These are phyloP conservation scores for Dryoscopus gambensis DNA, from an alignment of 2,113 vertebrate species.

Conservation along the genomic window DNA sequence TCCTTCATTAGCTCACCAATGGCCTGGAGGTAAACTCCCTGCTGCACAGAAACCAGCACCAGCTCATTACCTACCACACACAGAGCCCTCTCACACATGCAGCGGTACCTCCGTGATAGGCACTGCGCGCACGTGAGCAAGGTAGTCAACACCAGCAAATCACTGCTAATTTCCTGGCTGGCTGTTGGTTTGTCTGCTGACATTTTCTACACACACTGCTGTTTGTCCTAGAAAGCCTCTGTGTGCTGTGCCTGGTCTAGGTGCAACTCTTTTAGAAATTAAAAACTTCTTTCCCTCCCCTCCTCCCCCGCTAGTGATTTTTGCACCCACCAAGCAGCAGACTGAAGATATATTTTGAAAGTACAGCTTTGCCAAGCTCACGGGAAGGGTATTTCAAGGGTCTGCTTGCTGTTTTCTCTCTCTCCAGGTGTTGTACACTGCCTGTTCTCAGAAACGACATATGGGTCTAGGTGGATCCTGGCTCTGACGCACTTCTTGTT, in stretches of 20 bases:
- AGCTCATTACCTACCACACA: not conserved
- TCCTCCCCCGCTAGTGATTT: not conserved
- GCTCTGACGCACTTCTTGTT: not conserved
- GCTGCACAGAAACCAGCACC: not conserved
- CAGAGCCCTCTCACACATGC: not conserved
- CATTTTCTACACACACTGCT: not conserved
- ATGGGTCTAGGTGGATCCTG: not conserved
- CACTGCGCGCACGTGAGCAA: rapidly evolving
- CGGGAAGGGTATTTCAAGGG: not conserved
- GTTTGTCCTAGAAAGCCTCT: not conserved
- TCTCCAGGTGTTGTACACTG: not conserved
- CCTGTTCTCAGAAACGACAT: not conserved
- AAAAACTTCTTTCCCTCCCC: rapidly evolving
- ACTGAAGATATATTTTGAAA: not conserved
- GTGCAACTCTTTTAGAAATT: not conserved
- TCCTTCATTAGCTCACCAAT: not conserved
- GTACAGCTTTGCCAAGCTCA: not conserved
- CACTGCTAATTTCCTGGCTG: not conserved
- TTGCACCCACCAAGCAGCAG: not conserved
- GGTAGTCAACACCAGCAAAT: not conserved
- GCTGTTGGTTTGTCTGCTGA: not conserved
- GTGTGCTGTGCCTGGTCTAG: not conserved
- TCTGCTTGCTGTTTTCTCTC: not conserved
- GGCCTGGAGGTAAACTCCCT: not conserved
- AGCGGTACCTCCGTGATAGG: not conserved